Conservation (phyloP, 92 coral and sea anemone species). For the Epizoanthus scotinus region DNA sequence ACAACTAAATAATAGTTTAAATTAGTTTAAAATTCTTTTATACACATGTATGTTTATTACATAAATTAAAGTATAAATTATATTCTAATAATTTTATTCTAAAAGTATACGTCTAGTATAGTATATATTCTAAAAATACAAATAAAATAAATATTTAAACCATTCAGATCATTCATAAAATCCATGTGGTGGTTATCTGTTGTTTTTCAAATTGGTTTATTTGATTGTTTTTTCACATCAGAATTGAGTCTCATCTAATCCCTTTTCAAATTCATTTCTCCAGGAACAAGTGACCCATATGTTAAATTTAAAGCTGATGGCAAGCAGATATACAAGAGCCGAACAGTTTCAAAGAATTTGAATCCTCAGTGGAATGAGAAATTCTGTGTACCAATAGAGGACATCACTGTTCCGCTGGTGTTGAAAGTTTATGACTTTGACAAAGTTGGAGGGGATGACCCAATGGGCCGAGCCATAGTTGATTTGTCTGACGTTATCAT, state of each 20-base stretch:
- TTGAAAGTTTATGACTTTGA: slow-evolving; percentile 97
- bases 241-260: not conserved
- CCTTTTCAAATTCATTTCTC: not conserved
- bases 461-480: slow-evolving; percentile 93
- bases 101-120: too few species aligned
- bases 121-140: not conserved
- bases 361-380: slow-evolving; percentile 99
- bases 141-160: not conserved
- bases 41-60: too few species aligned
- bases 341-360: slow-evolving; percentile 88
- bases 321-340: slow-evolving; percentile 95
- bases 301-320: slow-evolving; percentile 98
- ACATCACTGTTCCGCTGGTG: slow-evolving; percentile 92
- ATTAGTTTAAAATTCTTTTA: too few species aligned
- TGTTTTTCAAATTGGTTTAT: not conserved
- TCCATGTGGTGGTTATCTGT: not conserved
- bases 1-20: too few species aligned
- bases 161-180: not conserved
- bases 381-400: slow-evolving; percentile 98
- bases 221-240: not conserved
- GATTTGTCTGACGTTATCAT: slow-evolving; percentile 86
- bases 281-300: slow-evolving; percentile 99
- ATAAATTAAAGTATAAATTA: too few species aligned
- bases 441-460: slow-evolving; percentile 96
- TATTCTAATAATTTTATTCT: not conserved